phyloP scores from a whole-genome alignment of 2,113 vertebrate genomes.

The Gallinago undulata region DNA sequence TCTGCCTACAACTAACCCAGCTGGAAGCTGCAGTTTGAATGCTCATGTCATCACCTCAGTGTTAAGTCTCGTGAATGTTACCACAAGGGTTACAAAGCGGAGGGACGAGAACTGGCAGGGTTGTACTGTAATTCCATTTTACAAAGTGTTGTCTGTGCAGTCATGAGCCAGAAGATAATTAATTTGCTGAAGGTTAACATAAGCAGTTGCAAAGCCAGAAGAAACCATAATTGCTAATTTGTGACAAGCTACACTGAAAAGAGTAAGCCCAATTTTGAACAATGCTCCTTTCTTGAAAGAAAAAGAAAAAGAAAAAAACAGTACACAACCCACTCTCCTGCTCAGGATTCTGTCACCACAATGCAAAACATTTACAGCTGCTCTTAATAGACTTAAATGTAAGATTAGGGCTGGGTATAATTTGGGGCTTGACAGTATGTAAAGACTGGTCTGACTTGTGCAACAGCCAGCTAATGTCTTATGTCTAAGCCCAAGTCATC shows the following conservation, averaged over 20 bases:
- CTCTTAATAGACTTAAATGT: not conserved
- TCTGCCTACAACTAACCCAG: not conserved
- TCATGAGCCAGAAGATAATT: conserved; percentile 13
- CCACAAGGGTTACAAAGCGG: not conserved
- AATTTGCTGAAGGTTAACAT: conserved; percentile 35
- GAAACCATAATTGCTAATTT: conserved; percentile 6
- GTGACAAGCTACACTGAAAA: not conserved
- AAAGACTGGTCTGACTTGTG: conserved; percentile 45
- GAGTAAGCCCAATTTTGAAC: not conserved
- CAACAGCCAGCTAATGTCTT: not conserved
- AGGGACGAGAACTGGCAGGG: conserved; percentile 10
- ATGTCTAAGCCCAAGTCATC: not conserved
- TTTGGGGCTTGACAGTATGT: not conserved
- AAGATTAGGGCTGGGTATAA: not conserved
- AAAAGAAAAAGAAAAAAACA: not conserved
- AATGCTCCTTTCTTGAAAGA: not conserved
- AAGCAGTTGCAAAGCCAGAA: not conserved
- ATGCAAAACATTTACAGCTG: not conserved
- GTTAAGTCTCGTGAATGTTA: not conserved
- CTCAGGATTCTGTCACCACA: not conserved
- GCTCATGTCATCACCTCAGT: not conserved
- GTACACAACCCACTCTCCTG: not conserved
- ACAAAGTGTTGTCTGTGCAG: not conserved
- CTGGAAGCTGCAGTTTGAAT: not conserved
- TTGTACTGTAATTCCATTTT: not conserved